Evolutionary conservation across 2,113 vertebrate species (phyloP).

Genomic region (Trichechus manatus): DNA sequence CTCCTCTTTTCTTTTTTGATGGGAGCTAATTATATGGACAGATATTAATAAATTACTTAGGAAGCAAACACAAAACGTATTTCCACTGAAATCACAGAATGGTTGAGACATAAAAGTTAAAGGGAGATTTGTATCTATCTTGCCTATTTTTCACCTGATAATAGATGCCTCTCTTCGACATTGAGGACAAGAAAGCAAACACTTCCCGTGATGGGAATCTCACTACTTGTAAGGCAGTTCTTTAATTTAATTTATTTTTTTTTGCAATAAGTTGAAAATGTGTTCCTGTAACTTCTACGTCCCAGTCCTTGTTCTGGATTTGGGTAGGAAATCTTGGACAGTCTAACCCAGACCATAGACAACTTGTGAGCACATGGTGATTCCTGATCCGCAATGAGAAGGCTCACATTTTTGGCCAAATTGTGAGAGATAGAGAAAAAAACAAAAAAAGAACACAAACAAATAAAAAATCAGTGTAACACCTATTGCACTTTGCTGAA

Average conservation of each 20-base stretch:
- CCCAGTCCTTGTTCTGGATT: not conserved
- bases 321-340: not conserved
- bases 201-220: not conserved
- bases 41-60: not conserved
- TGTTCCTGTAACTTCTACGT: not conserved
- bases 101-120: not conserved
- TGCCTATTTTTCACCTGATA: not conserved
- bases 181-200: not conserved
- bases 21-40: constrained; percentile 65
- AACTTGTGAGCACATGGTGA: not conserved
- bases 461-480: not conserved
- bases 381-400: not conserved
- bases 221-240: not conserved
- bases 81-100: not conserved
- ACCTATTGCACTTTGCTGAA: not conserved
- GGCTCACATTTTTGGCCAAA: not conserved
- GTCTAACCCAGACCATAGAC: not conserved
- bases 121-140: not conserved
- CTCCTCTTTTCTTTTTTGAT: constrained; percentile 58
- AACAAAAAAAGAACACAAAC: not conserved
- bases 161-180: not conserved
- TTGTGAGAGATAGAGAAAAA: not conserved
- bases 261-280: not conserved
- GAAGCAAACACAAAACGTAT: not conserved
- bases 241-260: not conserved